Conservation (phyloP, 2,113 vertebrate genomes). For the Rhinogobius similis region DNA sequence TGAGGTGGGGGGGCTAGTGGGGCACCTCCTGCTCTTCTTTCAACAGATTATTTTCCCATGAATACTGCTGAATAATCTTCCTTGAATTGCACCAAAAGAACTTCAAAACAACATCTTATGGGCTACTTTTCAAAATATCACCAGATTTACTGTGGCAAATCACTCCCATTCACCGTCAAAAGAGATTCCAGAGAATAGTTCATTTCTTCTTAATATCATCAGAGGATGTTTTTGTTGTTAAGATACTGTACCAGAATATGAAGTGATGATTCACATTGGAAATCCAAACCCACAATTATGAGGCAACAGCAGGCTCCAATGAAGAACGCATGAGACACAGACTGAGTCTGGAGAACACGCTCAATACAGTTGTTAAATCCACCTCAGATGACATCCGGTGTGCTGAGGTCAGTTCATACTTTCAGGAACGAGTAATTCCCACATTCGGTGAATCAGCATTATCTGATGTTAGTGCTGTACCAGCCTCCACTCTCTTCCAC, state of each 20-base stretch:
- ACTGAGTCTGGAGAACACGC: not conserved
- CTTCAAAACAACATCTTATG: not conserved
- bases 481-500: not conserved
- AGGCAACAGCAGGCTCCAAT: not conserved
- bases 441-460: not conserved
- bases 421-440: not conserved
- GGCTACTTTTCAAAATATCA: not conserved
- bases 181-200: not conserved
- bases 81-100: constrained; percentile 17
- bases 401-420: not conserved
- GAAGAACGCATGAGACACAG: not conserved
- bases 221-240: not conserved
- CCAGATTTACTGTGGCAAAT: not conserved
- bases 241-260: not conserved
- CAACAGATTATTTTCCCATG: constrained; percentile 53
- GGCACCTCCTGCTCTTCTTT: constrained; percentile 37
- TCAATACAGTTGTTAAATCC: constrained; percentile 14
- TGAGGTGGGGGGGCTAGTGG: constrained; percentile 21
- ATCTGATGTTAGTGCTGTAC: not conserved
- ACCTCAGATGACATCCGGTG: not conserved
- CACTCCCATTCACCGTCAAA: not conserved
- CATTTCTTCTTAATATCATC: not conserved
- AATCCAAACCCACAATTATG: not conserved
- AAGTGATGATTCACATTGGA: not conserved
- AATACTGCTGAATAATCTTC: constrained; percentile 50